Evolutionary conservation across 2,888 invertebrate genomes (phyloP).

Genomic region (Cordilura impudica): DNA sequence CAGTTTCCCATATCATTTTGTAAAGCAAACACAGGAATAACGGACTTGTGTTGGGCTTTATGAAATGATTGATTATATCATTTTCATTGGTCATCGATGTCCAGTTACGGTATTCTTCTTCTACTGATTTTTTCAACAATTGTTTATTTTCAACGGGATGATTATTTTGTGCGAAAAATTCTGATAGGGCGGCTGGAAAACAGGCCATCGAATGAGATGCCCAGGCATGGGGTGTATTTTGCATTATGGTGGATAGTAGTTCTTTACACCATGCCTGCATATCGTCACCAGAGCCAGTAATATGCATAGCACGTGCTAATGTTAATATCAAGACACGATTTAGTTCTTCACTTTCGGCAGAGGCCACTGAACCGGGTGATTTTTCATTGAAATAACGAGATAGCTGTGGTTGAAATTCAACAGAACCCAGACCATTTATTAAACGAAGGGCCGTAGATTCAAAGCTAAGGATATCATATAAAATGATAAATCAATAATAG

Average conservation of each 20-base stretch:
- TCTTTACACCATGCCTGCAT: slow-evolving; percentile 90
- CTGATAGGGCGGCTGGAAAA: slow-evolving; percentile 92
- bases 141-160: slow-evolving; percentile 93
- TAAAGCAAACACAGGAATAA: slow-evolving; percentile 94
- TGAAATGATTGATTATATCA: slow-evolving; percentile 96
- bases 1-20: slow-evolving; percentile 97
- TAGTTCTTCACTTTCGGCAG: slow-evolving; percentile 95
- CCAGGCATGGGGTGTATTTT: slow-evolving; percentile 97
- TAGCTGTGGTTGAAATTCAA: slow-evolving; percentile 95
- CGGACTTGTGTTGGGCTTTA: slow-evolving; percentile 93
- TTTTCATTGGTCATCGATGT: slow-evolving; percentile 97
- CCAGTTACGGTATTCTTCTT: slow-evolving; percentile 98
- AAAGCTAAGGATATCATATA: slow-evolving; percentile 79
- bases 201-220: slow-evolving; percentile 94
- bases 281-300: slow-evolving; percentile 86
- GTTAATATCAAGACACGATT: slow-evolving; percentile 96
- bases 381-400: slow-evolving; percentile 95
- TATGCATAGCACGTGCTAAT: slow-evolving; percentile 94
- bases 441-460: slow-evolving; percentile 92
- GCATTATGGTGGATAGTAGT: slow-evolving; percentile 91
- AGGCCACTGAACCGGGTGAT: slow-evolving; percentile 84
- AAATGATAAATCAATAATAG: not conserved
- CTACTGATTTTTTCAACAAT: slow-evolving; percentile 93
- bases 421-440: slow-evolving; percentile 93
- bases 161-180: slow-evolving; percentile 92